Base-by-base conservation (phyloP, 2,113 vertebrate genomes). In the Rostratula benghalensis region DNA sequence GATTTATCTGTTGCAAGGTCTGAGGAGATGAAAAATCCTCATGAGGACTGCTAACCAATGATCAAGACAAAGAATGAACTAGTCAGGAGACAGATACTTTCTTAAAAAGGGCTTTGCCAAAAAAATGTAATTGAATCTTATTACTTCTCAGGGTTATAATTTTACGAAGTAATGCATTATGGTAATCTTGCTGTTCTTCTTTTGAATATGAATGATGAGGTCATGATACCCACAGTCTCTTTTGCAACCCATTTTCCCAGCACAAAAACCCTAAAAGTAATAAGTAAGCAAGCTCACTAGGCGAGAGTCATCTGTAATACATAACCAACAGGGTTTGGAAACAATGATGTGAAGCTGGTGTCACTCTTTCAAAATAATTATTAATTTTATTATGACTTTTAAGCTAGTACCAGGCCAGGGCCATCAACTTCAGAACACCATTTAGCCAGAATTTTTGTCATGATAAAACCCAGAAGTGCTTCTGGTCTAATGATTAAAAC, bases 181-280 rank as follows among this genome's bases (percentile, higher is more conserved):
- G 92, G 93, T 86, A 93, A 94, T 97, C 92, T 95, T 96, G 93
- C 73, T 93, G 89, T 87, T 96, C 94, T 90, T 94, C 93, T 93
- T 92, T 60, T 92, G 92, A 96, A 76, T 89, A 92, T 1, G 61
- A 96, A 74, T 90, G 79, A 94, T 96, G 95, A 95, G 80, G 61
- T 96, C 95, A 96, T 91, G 94, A 91, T 96, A 94, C 89, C 92
- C 96, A 90, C 92, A 96, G 91, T 65, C 89, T 94, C 81, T 91
- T 94, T 81, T 89, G 83, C 91, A 94, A 95, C 86, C 50, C 68
- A 71, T 86, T 96, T 97, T 95, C 90, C 92, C 92, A 93, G 77
- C 86, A 91, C 48, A 91, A 80, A 96, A 97, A 94, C 80, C 92
- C 57, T 93, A 85, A 86, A 94, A 90, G 65, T 89, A 94, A 45